These are phyloP conservation scores for Eupleurogrammus muticus DNA, from an alignment of 2,797 vertebrate genomes.

Conservation along the genomic window DNA sequence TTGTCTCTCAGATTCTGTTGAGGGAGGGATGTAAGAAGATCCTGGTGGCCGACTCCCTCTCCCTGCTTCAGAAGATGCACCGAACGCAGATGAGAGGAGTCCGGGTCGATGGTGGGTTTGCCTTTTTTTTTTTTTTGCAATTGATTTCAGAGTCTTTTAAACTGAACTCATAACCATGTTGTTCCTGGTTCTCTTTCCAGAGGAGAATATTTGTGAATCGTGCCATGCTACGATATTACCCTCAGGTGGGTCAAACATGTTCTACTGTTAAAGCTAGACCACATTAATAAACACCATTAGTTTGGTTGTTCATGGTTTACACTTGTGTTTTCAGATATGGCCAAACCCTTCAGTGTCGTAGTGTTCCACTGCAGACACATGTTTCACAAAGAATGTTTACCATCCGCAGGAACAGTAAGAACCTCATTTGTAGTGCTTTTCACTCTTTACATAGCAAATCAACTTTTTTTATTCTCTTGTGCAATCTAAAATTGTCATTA, in stretches of 20 bases:
- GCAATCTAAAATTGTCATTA: not conserved
- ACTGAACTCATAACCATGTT: not conserved
- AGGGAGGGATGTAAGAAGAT: constrained; percentile 99
- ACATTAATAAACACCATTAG: not conserved
- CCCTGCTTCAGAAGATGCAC: constrained; percentile 97
- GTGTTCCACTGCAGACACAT: constrained; percentile 98
- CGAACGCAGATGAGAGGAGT: constrained; percentile 95
- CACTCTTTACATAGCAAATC: not conserved
- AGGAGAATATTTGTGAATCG: constrained; percentile 96
- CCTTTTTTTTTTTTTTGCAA: not conserved
- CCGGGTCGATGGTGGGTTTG: constrained; percentile 89
- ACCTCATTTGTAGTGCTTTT: not conserved
- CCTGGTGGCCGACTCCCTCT: constrained; percentile 96
- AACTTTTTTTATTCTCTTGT: not conserved
- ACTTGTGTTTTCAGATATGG: constrained; percentile 87
- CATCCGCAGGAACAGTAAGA: constrained; percentile 89
- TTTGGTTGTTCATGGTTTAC: not conserved
- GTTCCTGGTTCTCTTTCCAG: constrained; percentile 78
- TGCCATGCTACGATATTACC: constrained; percentile 94
- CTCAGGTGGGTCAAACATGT: constrained; percentile 85
- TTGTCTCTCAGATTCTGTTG: constrained; percentile 89
- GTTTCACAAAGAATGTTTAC: constrained; percentile 98
- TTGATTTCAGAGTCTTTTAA: not conserved
- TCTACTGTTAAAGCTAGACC: not conserved
- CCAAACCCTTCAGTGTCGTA: constrained; percentile 91